phyloP scores from a whole-genome alignment of 2,113 vertebrate genomes.

The Numenius arquata region DNA sequence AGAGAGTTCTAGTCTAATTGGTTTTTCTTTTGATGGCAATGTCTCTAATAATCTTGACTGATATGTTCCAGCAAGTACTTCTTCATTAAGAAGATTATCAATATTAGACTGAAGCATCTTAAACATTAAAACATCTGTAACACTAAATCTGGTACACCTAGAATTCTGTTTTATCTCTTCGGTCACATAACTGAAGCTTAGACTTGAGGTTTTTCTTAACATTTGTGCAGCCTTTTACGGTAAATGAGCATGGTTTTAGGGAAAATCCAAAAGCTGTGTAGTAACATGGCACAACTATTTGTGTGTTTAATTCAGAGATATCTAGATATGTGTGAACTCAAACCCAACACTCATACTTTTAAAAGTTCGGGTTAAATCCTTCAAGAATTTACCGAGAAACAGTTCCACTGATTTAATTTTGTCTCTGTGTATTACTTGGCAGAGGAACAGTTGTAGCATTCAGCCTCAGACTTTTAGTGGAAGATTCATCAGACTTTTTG shows the following conservation, averaged over 20 bases:
- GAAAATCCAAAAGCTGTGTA: neutral
- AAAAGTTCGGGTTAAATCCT: neutral
- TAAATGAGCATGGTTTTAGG: neutral
- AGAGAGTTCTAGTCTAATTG: neutral
- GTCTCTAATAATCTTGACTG: neutral
- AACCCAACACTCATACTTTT: neutral
- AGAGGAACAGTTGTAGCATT: conserved; percentile 16
- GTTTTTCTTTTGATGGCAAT: neutral
- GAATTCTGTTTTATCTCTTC: neutral
- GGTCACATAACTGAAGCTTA: neutral
- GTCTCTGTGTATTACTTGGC: neutral
- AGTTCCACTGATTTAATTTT: neutral
- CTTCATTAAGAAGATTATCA: neutral
- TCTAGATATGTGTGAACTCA: neutral
- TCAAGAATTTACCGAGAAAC: neutral
- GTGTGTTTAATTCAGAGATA: neutral
- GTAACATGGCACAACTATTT: neutral
- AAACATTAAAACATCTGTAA: neutral
- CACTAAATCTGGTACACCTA: neutral
- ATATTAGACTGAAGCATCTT: neutral
- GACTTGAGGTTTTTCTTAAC: neutral
- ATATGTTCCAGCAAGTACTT: neutral
- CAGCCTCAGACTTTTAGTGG: neutral
- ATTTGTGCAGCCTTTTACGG: neutral
- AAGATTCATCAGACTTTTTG: neutral